Base-by-base conservation (phyloP, 2,113 vertebrate genomes). In the Sapajus apella region DNA sequence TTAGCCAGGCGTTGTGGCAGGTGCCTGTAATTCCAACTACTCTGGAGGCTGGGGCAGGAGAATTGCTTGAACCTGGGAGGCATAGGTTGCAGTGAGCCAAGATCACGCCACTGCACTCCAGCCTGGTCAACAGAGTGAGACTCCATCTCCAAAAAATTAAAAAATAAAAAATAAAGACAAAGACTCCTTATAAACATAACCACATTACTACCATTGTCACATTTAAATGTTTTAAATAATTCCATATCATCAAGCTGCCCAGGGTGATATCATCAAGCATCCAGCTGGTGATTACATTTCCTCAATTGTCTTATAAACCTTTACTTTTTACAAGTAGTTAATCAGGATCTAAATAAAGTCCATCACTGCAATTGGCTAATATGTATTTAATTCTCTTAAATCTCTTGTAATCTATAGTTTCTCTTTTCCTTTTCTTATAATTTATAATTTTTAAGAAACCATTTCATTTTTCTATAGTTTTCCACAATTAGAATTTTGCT, bases 281-380 rank as follows among this genome's bases (percentile, higher is more conserved):
- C 61, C n/a, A 87, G 14, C 25, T 64, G 30, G 18, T 76, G 14
- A 52, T 93, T 43, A 37, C 35, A 81, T 82, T 70, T 84, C 90
- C 43, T 96, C 35, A 66, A 52, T 0, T 93, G 68, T 77, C 27
- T 88, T 11, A 58, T 45, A 92, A 94, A 72, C 11, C 43, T 45
- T 80, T 58, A 30, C 40, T 17, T 90, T 97, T 81, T 83, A 87
- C 18, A 75, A 50, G 47, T 96, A 61, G 73, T 91, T 95, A 89
- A 77, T 61, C 64, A 72, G 20, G 23, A 32, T 70, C 43, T 80
- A 84, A 90, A 87, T 50, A 52, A 93, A 82, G 37, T 43, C 52
- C 30, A 73, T 50, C 10, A 30, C 8, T 91, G 14, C 2, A 40
- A 77, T 40, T 43, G 37, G n/a, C 81, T 94, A 84, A 86, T 52